A percentile compares a stretch with the other conserved stretches of the same genome.
Evolutionary conservation across 2,888 invertebrate genomes (phyloP).

Genomic region (Hecatera dysodea): DNA sequence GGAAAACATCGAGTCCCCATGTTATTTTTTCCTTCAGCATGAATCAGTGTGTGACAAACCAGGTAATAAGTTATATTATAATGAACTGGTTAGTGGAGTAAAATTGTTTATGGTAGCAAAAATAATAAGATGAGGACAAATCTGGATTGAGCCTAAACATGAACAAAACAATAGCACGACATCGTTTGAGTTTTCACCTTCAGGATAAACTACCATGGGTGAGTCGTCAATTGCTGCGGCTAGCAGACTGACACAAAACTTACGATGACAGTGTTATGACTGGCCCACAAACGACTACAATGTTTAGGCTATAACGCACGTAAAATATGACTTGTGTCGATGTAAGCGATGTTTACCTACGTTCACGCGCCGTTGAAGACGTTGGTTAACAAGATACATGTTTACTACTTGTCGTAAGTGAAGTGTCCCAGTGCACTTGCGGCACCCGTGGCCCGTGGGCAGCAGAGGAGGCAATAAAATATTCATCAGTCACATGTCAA

Average conservation of each 20-base stretch:
- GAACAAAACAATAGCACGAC: constrained; percentile 8
- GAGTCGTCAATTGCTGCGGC: constrained; percentile 1
- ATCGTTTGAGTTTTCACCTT: constrained; percentile 21
- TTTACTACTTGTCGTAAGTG: constrained; percentile 51
- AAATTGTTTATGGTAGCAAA: background rate
- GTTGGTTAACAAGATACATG: constrained; percentile 53
- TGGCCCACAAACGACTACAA: constrained; percentile 50
- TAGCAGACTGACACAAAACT: constrained; percentile 21
- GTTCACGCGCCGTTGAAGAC: constrained; percentile 41
- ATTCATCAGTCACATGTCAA: constrained; percentile 86
- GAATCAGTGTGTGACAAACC: constrained; percentile 32
- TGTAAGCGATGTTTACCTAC: constrained; percentile 35
- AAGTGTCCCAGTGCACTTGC: constrained; percentile 62
- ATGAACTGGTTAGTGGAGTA: background rate
- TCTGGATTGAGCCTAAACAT: constrained; percentile 10
- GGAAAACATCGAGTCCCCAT: constrained; percentile 1
- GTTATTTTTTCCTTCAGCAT: constrained; percentile 33
- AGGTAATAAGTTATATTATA: constrained; percentile 14
- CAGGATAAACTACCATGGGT: background rate
- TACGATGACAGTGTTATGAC: constrained; percentile 64
- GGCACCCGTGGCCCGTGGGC: constrained; percentile 81
- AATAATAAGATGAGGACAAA: constrained; percentile 16
- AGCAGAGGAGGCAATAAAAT: constrained; percentile 85
- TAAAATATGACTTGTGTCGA: constrained; percentile 37
- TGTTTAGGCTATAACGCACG: constrained; percentile 50